phyloP scores from a whole-genome alignment of 2,797 vertebrate genomes.

The Erpetoichthys calabaricus region DNA sequence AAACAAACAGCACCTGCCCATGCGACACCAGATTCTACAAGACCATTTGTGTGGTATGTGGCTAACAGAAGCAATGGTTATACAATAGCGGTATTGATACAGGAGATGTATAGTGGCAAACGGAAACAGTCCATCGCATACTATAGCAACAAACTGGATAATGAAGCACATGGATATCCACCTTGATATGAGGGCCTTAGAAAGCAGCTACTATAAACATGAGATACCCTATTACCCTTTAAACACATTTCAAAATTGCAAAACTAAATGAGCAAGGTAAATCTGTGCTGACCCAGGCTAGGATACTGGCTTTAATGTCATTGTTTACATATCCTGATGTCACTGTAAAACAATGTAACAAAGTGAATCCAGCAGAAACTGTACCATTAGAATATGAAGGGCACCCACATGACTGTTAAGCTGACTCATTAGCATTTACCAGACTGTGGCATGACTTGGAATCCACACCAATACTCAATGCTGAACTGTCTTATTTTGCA shows the following conservation, averaged over 20 bases:
- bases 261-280: slow-evolving; percentile 9
- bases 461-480: neutral
- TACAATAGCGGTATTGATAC: slow-evolving; percentile 9
- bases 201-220: slow-evolving; percentile 11
- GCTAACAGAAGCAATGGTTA: no score
- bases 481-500: slow-evolving; percentile 1
- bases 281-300: slow-evolving; percentile 1
- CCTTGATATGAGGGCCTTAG: slow-evolving; percentile 15
- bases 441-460: neutral
- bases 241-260: no score
- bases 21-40: no score
- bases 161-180: slow-evolving; percentile 9
- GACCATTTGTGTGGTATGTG: no score
- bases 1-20: no score
- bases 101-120: slow-evolving; percentile 2
- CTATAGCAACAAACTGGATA: slow-evolving; percentile 11
- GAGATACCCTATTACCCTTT: slow-evolving; percentile 5
- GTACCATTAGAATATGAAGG: slow-evolving; percentile 8
- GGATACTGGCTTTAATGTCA: neutral
- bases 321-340: slow-evolving; percentile 7
- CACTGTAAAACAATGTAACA: neutral
- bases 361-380: slow-evolving; percentile 8
- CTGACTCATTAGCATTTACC: slow-evolving; percentile 6
- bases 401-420: slow-evolving; percentile 9
- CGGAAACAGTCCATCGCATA: slow-evolving; percentile 13